Evolutionary conservation across 2,888 invertebrate genomes (phyloP).

Genomic region (Alsophila aescularia): DNA sequence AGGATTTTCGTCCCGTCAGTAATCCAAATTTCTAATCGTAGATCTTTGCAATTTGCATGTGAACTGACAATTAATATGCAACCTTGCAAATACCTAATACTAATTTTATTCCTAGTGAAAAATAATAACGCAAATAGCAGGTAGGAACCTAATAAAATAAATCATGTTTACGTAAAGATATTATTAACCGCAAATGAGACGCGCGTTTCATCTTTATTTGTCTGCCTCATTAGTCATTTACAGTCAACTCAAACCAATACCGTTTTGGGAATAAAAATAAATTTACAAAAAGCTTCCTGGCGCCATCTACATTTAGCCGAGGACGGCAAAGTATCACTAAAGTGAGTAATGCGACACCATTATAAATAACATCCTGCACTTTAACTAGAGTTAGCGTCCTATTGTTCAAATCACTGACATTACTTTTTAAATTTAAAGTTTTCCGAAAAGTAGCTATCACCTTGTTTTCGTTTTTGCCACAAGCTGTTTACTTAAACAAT

Average conservation of each 20-base stretch:
- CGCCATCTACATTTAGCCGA: constrained; percentile 58
- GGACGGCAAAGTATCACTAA: constrained; percentile 37
- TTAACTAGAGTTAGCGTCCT: too few species aligned
- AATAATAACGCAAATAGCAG: background rate
- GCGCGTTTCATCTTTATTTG: constrained; percentile 50
- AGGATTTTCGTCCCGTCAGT: too few species aligned
- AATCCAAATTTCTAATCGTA: too few species aligned
- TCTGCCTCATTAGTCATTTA: constrained; percentile 72
- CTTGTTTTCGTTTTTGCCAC: too few species aligned
- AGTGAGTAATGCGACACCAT: background rate
- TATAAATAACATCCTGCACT: background rate
- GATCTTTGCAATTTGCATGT: too few species aligned
- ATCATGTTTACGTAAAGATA: background rate
- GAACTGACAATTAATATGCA: too few species aligned
- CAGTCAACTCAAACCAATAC: constrained; percentile 51
- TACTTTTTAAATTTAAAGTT: too few species aligned
- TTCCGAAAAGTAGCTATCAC: too few species aligned
- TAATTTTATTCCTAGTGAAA: too few species aligned
- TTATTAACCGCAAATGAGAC: constrained; percentile 5
- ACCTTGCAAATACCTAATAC: too few species aligned
- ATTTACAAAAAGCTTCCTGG: constrained; percentile 58
- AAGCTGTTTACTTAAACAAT: too few species aligned
- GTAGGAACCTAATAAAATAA: background rate
- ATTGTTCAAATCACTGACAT: too few species aligned
- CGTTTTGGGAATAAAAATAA: constrained; percentile 71